Base-by-base conservation (phyloP, 2,113 vertebrate species). In the Phylloscopus whistleri region DNA sequence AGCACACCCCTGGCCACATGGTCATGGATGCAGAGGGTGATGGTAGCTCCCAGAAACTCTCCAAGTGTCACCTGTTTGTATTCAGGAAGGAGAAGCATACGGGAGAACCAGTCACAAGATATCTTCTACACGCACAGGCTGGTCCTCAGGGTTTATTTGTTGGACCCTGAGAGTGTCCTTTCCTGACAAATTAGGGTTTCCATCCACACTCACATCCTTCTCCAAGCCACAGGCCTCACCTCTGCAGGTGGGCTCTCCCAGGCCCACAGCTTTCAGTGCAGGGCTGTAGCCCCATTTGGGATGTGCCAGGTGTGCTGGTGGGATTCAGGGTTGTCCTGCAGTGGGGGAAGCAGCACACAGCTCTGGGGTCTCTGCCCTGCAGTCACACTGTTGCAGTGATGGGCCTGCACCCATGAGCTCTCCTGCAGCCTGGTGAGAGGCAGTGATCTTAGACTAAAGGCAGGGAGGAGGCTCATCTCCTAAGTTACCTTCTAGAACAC, bases 231-330 rank as follows among this genome's bases (percentile, higher is more conserved):
- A 82, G 16, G 41, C 16, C 79, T 16, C n/a, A 16, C 46, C 35
- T 53, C 49, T 74, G 28, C 52, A 49, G 35, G 37, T 41, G 41
- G 16, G 16, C 2, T 56, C 12, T 92, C n/a, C 30, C 33, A 53
- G 8, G 14, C 35, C 24, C 76, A 26, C 33, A 88, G 51, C 31
- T 51, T 78, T 30, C 52, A 63, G 52, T 10, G 63, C 58, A 58
- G 35, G 44, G 56, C 10, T 2, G 1, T 7, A 64, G 55, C 16
- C 56, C 39, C 3, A 0, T 28, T n/a, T 49, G 59, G 46, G 28
- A 41, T 16, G 19, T 11, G 11, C 5, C 0, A 0, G 41, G 9
- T 0, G 0, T 44, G 19, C 15, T 72, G 70, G 11, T 62, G 51
- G 27, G 28, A 30, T 11, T 41, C 31, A 35, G 49, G 56, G 59